These are phyloP conservation scores for Daphoenositta chrysoptera DNA, from an alignment of 2,113 vertebrate genomes.

Conservation along the genomic window DNA sequence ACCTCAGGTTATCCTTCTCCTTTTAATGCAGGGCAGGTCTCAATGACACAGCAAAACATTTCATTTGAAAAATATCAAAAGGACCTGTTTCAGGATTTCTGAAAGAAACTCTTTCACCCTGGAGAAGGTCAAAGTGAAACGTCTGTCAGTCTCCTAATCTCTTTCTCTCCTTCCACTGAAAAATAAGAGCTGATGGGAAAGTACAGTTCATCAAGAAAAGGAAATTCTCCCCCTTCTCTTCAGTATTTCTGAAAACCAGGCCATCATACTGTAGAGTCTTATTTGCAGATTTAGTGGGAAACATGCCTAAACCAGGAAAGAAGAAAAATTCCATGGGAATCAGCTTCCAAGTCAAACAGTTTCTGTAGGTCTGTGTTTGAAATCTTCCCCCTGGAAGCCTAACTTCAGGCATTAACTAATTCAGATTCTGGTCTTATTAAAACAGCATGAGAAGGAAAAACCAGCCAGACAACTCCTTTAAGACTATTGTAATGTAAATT, in stretches of 20 bases:
- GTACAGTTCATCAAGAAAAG: not conserved
- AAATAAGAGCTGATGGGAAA: not conserved
- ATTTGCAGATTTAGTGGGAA: constrained; percentile 42
- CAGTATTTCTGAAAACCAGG: constrained; percentile 21
- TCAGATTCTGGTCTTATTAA: constrained; percentile 14
- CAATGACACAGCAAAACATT: not conserved
- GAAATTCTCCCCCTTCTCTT: constrained; percentile 4
- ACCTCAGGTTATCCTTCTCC: not conserved
- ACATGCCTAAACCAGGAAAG: constrained; percentile 27
- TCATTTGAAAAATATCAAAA: not conserved
- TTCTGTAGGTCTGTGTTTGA: constrained; percentile 53
- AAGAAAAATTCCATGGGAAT: constrained; percentile 33
- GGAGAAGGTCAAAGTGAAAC: constrained; percentile 3
- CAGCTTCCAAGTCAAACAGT: constrained; percentile 53
- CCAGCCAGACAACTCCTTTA: not conserved
- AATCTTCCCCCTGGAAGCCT: constrained; percentile 28
- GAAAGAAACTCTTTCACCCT: not conserved
- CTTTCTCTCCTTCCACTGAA: not conserved
- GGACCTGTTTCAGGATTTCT: not conserved
- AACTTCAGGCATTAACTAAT: constrained; percentile 13
- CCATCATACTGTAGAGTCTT: not conserved
- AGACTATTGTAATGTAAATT: not conserved
- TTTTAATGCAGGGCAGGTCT: not conserved
- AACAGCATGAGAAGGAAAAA: not conserved
- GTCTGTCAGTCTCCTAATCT: not conserved